These are phyloP conservation scores for Clarias batrachus DNA, from an alignment of 2,113 vertebrate species.

Conservation along the genomic window DNA sequence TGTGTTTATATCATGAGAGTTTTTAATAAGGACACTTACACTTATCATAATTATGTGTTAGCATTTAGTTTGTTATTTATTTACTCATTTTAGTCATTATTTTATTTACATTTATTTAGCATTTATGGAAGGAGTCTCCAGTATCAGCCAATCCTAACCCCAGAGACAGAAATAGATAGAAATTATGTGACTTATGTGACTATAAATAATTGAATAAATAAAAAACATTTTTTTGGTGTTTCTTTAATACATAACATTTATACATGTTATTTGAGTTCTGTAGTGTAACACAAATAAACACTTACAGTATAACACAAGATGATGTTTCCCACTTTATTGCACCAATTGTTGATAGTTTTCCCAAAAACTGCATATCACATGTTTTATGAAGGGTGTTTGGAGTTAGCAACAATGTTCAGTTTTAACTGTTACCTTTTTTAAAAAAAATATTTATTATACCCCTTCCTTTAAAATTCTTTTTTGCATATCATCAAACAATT, in stretches of 20 bases:
- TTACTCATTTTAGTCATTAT: too few relatives aligned
- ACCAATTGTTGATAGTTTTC: neutral
- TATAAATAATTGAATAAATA: neutral
- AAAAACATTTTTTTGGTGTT: neutral
- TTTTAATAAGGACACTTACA: neutral
- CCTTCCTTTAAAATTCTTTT: too few relatives aligned
- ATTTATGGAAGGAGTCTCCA: neutral
- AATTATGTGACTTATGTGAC: neutral
- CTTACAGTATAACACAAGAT: neutral
- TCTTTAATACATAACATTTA: neutral
- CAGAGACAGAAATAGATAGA: too few relatives aligned
- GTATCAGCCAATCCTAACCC: too few relatives aligned
- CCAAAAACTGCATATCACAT: neutral
- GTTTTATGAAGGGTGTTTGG: neutral
- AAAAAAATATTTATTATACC: too few relatives aligned
- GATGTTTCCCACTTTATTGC: neutral
- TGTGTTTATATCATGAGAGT: neutral
- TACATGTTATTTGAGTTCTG: neutral
- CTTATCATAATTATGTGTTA: slow-evolving; percentile 52
- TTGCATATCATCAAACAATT: too few relatives aligned
- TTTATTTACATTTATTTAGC: neutral
- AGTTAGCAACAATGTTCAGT: slow-evolving; percentile 49
- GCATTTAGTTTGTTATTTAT: neutral
- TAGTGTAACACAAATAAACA: neutral
- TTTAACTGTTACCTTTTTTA: neutral